Base-by-base conservation (phyloP, 2,113 vertebrate genomes). In the Neomonachus schauinslandi region DNA sequence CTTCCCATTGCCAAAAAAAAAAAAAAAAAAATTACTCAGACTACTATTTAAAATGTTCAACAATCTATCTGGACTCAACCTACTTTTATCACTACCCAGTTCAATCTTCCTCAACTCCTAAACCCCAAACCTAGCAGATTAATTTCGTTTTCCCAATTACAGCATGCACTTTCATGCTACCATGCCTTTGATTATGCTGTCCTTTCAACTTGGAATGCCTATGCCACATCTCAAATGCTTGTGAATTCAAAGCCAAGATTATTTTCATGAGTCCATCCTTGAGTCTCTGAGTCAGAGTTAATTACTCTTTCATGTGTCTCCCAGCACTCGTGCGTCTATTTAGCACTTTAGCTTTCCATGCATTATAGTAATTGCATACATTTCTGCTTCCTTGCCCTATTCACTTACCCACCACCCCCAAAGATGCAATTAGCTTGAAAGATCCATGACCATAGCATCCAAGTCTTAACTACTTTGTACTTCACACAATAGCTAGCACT, bases 341-440 rank as follows among this genome's bases (percentile, higher is more conserved):
- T 82, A 94, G 49, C 39, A n/a, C 33, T 83, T 65, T 57, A 55
- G 33, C 42, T 90, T 96, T 59, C 1, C 46, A 94, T 91, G 57
- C 13, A 39, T 84, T 85, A 65, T 93, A 42, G 26, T 92, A 65
- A 89, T 24, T 59, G 31, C 72, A 63, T 53, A 67, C 18, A 16
- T 80, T 61, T 85, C 76, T 88, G n/a, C 19, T n/a, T 76, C 49
- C 22, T 88, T 85, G 33, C 18, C 19, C 14, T 8, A 55, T 13
- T 82, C 19, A 13, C 51, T 76, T 28, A 65, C 46, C 31, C 59
- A 14, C 51, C 33, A 79, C 16, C 67, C 65, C 12, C 26, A 86
- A 18, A 46, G 49, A 51, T 53, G n/a, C 21, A 89, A 72, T 59
- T 92, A 86, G 51, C 12, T 55, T 96, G 15, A 93, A 93, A 96